Evolutionary conservation across 2,113 vertebrate genomes (phyloP), one percentile per base, ranked within the genome.

Genomic region (Protobothrops flavoviridis): DNA sequence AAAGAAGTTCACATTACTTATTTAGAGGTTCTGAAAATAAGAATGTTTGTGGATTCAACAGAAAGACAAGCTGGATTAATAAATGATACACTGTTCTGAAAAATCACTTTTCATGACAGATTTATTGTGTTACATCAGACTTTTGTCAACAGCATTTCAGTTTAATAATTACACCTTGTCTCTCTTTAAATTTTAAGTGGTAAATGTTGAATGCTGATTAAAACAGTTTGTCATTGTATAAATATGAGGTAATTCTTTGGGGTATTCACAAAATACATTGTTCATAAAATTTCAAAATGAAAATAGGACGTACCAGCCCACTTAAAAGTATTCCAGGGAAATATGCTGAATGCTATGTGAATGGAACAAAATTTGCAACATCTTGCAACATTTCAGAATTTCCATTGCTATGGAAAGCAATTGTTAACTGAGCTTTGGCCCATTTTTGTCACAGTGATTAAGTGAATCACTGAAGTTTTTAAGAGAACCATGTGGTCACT

Each of bases 131-230:
- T 0, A 0, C 81, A 90, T 94, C 81, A 94, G 89, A 95, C 88
- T 87, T 88, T 29, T 96, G 94, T 89, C 9, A 24, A 56, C 55
- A 69, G 29, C 9, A 3, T 90, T 85, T 94, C 88, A 92, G 95
- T 96, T 95, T 95, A 89, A 92, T 95, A 94, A 93, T 93, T 96
- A 93, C 93, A 94, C 93, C 74, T 94, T 59, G 85, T 56, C 89
- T 92, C n/a, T 93, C 92, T 2, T 94, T 89, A 85, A 90, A 85
- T 94, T 92, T 29, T 33, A 1, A 3, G 17, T 90, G 61, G 92
- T 92, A 89, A 89, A 94, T 93, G 88, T 93, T 94, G 93, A 85
- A 57, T 61, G 33, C 53, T 61, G 52, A 64, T 56, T 55, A 92
- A 45, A 92, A 52, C 2, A 39, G 90, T 45, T 2, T 57, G 9